phyloP scores from a whole-genome alignment of 2,888 invertebrate species.

The Thecocarcelia acutangulata region DNA sequence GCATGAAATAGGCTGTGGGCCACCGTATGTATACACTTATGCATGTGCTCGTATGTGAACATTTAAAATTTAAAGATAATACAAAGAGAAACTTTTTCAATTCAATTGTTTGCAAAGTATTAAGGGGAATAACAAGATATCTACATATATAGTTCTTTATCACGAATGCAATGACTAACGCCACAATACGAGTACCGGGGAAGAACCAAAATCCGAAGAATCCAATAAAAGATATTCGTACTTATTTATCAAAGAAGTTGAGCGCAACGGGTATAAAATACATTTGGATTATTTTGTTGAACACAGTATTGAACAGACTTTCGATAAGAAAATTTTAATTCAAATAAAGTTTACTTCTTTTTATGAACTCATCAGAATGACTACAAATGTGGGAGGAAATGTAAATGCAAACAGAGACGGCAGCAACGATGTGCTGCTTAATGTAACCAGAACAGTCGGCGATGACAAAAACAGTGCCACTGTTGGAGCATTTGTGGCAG shows the following conservation, averaged over 20 bases:
- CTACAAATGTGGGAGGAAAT: slow-evolving; percentile 48
- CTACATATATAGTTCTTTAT: neutral
- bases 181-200: neutral
- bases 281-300: neutral
- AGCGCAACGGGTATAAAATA: slow-evolving; percentile 33
- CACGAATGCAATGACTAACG: slow-evolving; percentile 15
- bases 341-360: neutral
- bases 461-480: slow-evolving; percentile 42
- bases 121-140: slow-evolving; percentile 20
- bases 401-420: slow-evolving; percentile 32
- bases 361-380: slow-evolving; percentile 18
- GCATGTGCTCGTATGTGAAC: too few species aligned
- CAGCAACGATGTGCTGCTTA: slow-evolving; percentile 46
- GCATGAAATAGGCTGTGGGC: too few species aligned
- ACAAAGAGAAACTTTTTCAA: too few species aligned
- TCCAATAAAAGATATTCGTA: neutral
- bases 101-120: neutral
- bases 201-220: slow-evolving; percentile 18
- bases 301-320: slow-evolving; percentile 3
- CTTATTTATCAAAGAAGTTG: too few species aligned
- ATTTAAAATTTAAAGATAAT: too few species aligned
- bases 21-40: too few species aligned
- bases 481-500: slow-evolving; percentile 51
- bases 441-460: slow-evolving; percentile 40
- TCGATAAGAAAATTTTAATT: neutral